phyloP scores from a whole-genome alignment of 1,140 invertebrate genomes.

The Lanistes nyassanus region DNA sequence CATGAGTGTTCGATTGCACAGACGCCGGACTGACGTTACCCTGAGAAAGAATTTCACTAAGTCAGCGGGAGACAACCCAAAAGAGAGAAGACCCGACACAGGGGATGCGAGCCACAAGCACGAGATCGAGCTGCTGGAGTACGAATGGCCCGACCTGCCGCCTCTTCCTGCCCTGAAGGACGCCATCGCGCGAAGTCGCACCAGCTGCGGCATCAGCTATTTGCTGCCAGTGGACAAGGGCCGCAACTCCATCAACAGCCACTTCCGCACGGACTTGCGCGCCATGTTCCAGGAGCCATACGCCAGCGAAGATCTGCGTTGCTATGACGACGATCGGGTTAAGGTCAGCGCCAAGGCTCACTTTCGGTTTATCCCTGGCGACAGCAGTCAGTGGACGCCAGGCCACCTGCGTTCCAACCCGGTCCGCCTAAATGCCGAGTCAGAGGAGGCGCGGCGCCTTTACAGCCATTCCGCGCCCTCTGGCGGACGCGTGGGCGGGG shows the following conservation, averaged over 20 bases:
- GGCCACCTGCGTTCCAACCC: slow-evolving; percentile 35
- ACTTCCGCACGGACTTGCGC: slow-evolving; percentile 55
- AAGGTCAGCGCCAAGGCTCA: slow-evolving; percentile 52
- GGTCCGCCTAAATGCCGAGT: slow-evolving; percentile 52
- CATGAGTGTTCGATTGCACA: too few species aligned
- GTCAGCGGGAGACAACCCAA: too few species aligned
- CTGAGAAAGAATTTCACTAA: too few species aligned
- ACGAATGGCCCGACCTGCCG: slow-evolving; percentile 61
- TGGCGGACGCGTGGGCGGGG: slow-evolving; percentile 36
- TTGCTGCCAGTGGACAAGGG: slow-evolving; percentile 60
- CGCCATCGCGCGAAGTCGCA: slow-evolving; percentile 53
- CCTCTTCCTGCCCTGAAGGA: slow-evolving; percentile 58
- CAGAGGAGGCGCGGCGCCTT: slow-evolving; percentile 45
- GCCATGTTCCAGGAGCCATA: slow-evolving; percentile 62
- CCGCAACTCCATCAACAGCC: slow-evolving; percentile 54
- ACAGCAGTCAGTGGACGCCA: slow-evolving; percentile 44
- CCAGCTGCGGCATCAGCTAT: slow-evolving; percentile 59
- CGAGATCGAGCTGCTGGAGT: slow-evolving; percentile 53
- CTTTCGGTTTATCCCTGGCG: slow-evolving; percentile 50
- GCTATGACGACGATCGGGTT: slow-evolving; percentile 52
- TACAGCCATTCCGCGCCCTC: slow-evolving; percentile 54
- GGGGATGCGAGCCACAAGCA: neutral
- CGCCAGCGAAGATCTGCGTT: slow-evolving; percentile 34
- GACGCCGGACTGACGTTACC: too few species aligned
- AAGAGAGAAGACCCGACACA: too few species aligned